Base-by-base conservation (phyloP, 2,113 vertebrate genomes). In the Tupaia tana region DNA sequence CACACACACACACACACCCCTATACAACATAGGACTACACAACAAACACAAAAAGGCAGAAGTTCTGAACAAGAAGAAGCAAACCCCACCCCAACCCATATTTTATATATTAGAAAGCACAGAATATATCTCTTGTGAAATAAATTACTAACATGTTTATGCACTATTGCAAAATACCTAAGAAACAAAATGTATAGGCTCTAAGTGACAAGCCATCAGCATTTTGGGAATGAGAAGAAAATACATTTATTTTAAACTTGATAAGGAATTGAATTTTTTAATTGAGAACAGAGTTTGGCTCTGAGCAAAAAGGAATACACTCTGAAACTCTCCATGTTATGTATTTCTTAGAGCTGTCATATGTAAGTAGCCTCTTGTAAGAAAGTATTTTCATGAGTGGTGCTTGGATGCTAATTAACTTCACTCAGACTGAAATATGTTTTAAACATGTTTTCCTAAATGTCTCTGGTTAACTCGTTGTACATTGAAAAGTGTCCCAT, bases 401-500 rank as follows among this genome's bases (percentile, higher is more conserved):
- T 97, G n/a, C 96, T 98, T 97, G 95, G 95, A 96, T 96, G 93
- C 93, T 98, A 98, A 98, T 98, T 95, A 98, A 97, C 95, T 97
- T 98, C 97, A 96, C 61, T 27, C 84, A 95, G 89, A 96, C 89
- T 96, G 71, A 97, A 82, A 96, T 96, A 97, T 95, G 91, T 98
- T 91, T 97, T 73, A 93, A 96, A 95, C 78, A 94, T 94, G 75
- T 93, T 97, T 96, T 95, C 81, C 13, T 87, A 85, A 89, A 78
- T 91, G 64, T 84, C 93, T 86, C 83, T 93, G 86, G 58, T 11
- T 90, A 80, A 86, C 20, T 69, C 67, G 77, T 87, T 64, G 70
- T 43, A 63, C 22, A 77, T 64, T 66, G 61, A 43, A 43, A 70
- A 79, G 19, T 92, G 56, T 56, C 3, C 25, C 71, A 88, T 92